phyloP scores from a whole-genome alignment of 2,797 vertebrate species.

The Microhierax caerulescens region DNA sequence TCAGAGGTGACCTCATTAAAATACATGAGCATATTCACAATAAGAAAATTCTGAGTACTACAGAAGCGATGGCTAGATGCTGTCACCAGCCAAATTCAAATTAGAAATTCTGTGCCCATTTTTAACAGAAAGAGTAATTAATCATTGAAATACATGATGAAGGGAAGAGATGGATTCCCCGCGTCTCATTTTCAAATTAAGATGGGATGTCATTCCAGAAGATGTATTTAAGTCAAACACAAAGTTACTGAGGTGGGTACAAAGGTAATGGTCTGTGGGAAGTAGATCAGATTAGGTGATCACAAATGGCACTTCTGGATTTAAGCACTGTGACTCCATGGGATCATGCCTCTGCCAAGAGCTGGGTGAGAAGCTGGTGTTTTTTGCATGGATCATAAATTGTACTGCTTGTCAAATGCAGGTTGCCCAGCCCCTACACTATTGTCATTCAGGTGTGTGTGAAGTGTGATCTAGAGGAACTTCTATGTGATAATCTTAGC shows the following conservation, averaged over 20 bases:
- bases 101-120: not conserved
- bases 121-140: constrained; percentile 23
- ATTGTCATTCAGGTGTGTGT: not conserved
- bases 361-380: not conserved
- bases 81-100: constrained; percentile 2
- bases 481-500: not conserved
- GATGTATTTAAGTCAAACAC: constrained; percentile 15
- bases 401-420: not conserved
- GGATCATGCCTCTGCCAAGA: not conserved
- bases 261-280: not conserved
- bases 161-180: constrained; percentile 3
- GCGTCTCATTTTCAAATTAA: constrained; percentile 27
- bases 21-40: not conserved
- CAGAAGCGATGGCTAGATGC: not conserved
- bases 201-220: not conserved
- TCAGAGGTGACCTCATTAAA: constrained; percentile 37
- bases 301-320: not conserved
- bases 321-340: not conserved
- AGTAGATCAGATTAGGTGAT: not conserved
- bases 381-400: not conserved
- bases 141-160: not conserved
- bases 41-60: not conserved
- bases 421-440: not conserved
- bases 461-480: not conserved
- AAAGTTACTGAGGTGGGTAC: constrained; percentile 11